Base-by-base conservation (phyloP, 2,888 invertebrate genomes). In the Drosophila hamatofila region DNA sequence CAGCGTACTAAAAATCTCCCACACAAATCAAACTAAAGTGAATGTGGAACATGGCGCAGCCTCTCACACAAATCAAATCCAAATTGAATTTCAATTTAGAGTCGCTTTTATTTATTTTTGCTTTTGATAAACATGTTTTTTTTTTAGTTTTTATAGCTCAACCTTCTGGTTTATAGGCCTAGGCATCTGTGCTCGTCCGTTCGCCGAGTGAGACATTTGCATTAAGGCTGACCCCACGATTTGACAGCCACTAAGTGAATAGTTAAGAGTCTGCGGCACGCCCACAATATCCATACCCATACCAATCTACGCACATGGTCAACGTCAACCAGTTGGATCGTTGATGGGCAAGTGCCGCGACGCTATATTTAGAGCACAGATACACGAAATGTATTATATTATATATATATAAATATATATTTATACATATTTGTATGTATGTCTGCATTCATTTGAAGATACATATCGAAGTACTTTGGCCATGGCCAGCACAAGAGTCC, bases 321-420 rank as follows among this genome's bases (percentile, higher is more conserved):
- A 77, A 63, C 69, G 57, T 78, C 79, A 83, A 56, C 52, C 61
- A 49, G 55, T 57, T 52, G 67, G 33, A n/a, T 48, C 48, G 48
- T 23, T 30, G 69, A 64, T 85, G 72, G 67, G 62, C 86, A 83
- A 85, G 70, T 77, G 66, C 58, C 63, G 37, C 23, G 33, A 42
- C 46, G 67, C 78, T 84, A 88, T 88, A 88, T 89, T 79, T 83
- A 89, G 79, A 88, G 63, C 63, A 56, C 54, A 74, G 25, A 51
- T 23, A 67, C 23, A 44, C 23, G 59, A 35, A 65, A n/a, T n/a
- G n/a, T n/a, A n/a, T n/a, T 60, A 75, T 56, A 72, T 58, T 56
- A 72, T 27, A 30, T 54, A 64, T 60, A 63, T 58, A 69, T 39
- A 7, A 1, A 39, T 51, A 69, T 33, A 23, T 25, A 73, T 68